Base-by-base conservation (phyloP, 2,797 vertebrate species). In the Premnoplex brunnescens region DNA sequence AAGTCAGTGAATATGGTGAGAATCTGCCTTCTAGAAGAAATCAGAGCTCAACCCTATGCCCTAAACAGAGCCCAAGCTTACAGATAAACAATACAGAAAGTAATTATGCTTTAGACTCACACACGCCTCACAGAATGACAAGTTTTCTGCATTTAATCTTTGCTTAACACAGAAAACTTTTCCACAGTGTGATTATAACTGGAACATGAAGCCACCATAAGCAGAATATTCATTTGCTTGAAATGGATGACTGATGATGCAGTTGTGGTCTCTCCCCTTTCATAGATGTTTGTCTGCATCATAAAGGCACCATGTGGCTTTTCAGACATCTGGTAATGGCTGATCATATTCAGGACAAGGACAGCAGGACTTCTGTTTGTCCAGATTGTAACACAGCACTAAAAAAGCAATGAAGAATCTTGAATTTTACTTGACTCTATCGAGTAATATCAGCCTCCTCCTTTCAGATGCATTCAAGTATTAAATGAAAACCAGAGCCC, bases 401-500 rank as follows among this genome's bases (percentile, higher is more conserved):
- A 68, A 91, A 92, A 73, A 9, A 89, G 20, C 64, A 79, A 49
- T 48, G 48, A 93, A 46, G 41, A 67, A 90, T 69, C 89, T 84
- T 89, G 36, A 44, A 44, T 89, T 92, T 91, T 78, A 60, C 79
- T 93, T 92, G 66, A 75, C 27, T 88, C 36, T 90, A n/a, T 59
- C 0, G 2, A 88, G 39, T 59, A 83, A 79, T 86, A 82, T 79
- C 62, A 80, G 11, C 7, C 20, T 76, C 13, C 26, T 68, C 21
- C 48, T 88, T 93, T 82, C 85, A 85, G 73, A 36, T 52, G 72
- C 79, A 79, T 85, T 88, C 62, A 80, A 54, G 43, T 80, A 85
- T 85, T 93, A 94, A 95, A 88, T 91, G 91, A 86, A 96, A 91
- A 92, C 37, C 56, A 91, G 41, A 92, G 24, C 14, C 7, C 44